Evolutionary conservation across 2,797 vertebrate genomes (phyloP).

Genomic region (Pachyuromys duprasi): DNA sequence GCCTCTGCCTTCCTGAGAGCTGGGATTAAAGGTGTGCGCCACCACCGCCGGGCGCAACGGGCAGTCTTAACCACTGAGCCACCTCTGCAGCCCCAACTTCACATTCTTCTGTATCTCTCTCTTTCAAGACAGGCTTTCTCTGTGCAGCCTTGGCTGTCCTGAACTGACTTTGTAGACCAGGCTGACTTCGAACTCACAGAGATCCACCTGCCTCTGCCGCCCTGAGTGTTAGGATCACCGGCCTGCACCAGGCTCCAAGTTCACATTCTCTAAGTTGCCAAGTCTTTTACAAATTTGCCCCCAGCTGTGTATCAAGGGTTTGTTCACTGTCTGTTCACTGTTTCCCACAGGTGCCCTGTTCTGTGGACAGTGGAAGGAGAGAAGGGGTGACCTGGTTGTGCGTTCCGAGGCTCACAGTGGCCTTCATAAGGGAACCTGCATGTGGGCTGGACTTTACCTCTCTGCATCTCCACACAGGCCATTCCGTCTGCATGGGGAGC

Average conservation of each 20-base stretch:
- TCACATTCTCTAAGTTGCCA: not conserved
- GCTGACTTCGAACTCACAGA: too few species aligned
- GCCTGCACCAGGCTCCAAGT: too few species aligned
- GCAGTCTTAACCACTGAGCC: not conserved
- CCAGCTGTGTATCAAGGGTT: not conserved
- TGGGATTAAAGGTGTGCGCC: too few species aligned
- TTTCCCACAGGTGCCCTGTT: not conserved
- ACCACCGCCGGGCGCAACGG: too few species aligned
- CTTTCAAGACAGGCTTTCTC: too few species aligned
- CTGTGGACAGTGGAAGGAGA: not conserved
- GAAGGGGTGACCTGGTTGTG: not conserved
- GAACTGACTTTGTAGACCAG: too few species aligned
- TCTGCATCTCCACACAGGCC: not conserved
- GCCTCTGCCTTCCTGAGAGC: too few species aligned
- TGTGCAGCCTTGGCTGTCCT: too few species aligned
- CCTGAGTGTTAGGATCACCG: too few species aligned
- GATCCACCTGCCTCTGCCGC: too few species aligned
- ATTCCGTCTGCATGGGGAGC: fast-evolving
- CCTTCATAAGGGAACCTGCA: not conserved
- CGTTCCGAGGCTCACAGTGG: too few species aligned
- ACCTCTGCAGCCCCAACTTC: not conserved
- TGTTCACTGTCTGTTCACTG: not conserved
- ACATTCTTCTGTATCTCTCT: too few species aligned
- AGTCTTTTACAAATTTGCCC: not conserved
- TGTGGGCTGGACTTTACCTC: not conserved